Evolutionary conservation across 2,113 vertebrate genomes (phyloP).

Genomic region (Diadophis punctatus): DNA sequence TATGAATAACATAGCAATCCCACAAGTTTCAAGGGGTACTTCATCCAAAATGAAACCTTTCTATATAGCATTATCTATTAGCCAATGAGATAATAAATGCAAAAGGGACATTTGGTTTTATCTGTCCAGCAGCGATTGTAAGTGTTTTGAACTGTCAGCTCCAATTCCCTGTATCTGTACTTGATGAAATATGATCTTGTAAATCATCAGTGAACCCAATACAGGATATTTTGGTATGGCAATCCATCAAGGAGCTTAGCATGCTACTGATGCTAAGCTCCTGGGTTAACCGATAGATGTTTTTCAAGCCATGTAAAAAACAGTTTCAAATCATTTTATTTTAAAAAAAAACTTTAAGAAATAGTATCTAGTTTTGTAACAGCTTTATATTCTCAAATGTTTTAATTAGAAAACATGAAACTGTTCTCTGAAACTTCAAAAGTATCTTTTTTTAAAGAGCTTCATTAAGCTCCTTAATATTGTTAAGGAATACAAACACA

Average conservation of each 20-base stretch:
- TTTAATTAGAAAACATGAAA: background rate
- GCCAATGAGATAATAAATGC: background rate
- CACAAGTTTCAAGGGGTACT: background rate
- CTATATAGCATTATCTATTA: background rate
- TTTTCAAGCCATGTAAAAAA: background rate
- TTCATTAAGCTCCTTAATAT: constrained; percentile 24
- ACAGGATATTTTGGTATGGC: background rate
- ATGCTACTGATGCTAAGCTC: background rate
- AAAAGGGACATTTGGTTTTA: background rate
- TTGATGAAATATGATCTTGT: background rate
- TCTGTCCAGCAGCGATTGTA: background rate
- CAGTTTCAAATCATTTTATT: background rate
- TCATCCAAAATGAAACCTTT: background rate
- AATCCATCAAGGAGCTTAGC: background rate
- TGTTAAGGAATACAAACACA: background rate
- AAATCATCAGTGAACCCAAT: background rate
- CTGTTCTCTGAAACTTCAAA: background rate
- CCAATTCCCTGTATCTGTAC: background rate
- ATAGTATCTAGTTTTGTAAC: background rate
- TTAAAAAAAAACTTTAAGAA: background rate
- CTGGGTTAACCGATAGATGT: background rate
- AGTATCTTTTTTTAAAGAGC: background rate
- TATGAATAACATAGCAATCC: background rate
- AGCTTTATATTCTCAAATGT: background rate
- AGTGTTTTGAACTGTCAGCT: background rate